Conservation (phyloP, 2,797 vertebrate genomes). For the Neomorphus geoffroyi region DNA sequence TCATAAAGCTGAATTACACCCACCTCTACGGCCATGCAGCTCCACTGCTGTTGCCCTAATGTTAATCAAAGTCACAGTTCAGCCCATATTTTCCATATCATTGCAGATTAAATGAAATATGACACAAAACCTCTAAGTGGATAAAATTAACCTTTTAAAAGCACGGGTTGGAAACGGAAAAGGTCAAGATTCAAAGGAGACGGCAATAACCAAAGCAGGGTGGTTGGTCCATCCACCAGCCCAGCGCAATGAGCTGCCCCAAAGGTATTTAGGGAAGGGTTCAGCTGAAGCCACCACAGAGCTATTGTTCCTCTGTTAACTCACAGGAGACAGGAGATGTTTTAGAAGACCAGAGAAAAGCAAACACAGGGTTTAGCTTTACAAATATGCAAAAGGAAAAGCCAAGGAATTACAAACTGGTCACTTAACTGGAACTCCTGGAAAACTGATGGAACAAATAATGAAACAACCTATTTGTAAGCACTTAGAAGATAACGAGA, state of each 20-base stretch:
- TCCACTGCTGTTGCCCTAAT: not conserved
- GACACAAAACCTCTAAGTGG: not conserved
- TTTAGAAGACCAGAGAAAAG: not conserved
- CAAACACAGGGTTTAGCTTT: not conserved
- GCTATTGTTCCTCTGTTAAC: not conserved
- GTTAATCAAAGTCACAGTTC: fast-evolving
- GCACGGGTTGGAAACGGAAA: not conserved
- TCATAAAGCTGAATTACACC: not conserved
- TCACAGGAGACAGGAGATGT: not conserved
- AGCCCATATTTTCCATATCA: fast-evolving
- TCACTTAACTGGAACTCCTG: not conserved
- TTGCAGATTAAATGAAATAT: not conserved
- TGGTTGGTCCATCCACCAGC: not conserved
- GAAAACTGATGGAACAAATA: slow-evolving; percentile 62
- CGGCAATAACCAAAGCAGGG: not conserved
- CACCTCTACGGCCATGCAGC: fast-evolving
- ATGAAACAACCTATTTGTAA: slow-evolving; percentile 59
- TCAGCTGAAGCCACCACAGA: not conserved
- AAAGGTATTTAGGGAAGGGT: not conserved
- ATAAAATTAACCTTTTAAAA: not conserved
- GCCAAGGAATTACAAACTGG: not conserved
- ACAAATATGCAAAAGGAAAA: not conserved
- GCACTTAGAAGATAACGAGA: slow-evolving; percentile 67
- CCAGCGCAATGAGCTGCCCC: not conserved
- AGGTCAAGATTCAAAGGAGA: not conserved